A percentile compares a stretch with the other conserved stretches of the same genome.
phyloP scores from a whole-genome alignment of 2,888 invertebrate species.

The Zonitis immaculata region DNA sequence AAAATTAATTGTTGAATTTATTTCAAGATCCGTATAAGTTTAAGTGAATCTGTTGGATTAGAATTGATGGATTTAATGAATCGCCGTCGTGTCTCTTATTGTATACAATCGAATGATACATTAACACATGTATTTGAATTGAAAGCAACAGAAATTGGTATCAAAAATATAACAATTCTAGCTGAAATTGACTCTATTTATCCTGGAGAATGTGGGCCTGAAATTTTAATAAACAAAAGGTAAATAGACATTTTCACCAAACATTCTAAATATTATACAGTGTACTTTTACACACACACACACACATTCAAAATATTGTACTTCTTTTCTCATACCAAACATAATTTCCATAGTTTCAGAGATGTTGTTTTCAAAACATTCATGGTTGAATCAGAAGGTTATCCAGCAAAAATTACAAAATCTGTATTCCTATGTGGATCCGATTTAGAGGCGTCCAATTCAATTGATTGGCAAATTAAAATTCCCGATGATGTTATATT shows the following conservation, averaged over 20 bases:
- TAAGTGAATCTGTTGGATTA: conserved; percentile 35
- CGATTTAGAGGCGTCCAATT: conserved; percentile 44
- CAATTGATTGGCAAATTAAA: conserved; percentile 46
- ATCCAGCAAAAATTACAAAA: conserved; percentile 59
- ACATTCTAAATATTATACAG: neutral
- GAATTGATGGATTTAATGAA: conserved; percentile 30
- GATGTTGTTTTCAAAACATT: conserved; percentile 63
- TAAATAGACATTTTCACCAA: conserved; percentile 27
- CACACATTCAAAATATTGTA: neutral
- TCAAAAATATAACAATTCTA: conserved; percentile 52
- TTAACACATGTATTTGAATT: conserved; percentile 39
- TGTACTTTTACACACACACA: too few species aligned
- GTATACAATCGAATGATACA: conserved; percentile 38
- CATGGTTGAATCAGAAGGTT: conserved; percentile 66
- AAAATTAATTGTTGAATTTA: neutral
- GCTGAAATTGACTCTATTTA: conserved; percentile 50
- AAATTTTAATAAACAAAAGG: conserved; percentile 49
- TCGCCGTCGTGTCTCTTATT: conserved; percentile 33
- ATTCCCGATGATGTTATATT: conserved; percentile 55
- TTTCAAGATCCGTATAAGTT: conserved; percentile 36
- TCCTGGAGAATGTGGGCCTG: conserved; percentile 51
- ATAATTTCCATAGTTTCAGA: conserved; percentile 34
- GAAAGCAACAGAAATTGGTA: conserved; percentile 35
- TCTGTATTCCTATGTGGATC: conserved; percentile 64
- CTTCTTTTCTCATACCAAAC: too few species aligned